These are phyloP conservation scores for Onychorhynchus coronatus DNA, from an alignment of 2,113 vertebrate genomes.

Conservation along the genomic window DNA sequence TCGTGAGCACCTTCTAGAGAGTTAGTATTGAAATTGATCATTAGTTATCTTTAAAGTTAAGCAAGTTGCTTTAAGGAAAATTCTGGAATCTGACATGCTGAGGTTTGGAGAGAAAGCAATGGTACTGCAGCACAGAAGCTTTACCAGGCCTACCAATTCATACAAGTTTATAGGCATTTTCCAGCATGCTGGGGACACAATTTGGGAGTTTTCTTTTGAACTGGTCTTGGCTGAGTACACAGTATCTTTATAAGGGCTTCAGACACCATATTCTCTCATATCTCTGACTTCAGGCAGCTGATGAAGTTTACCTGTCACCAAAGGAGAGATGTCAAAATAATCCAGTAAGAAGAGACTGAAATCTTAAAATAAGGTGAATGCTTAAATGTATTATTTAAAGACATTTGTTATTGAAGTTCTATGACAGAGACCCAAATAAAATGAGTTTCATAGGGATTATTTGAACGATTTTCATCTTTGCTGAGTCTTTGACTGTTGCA, in stretches of 20 bases:
- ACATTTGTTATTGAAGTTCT: background rate
- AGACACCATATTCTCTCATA: background rate
- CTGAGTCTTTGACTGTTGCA: background rate
- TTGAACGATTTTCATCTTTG: background rate
- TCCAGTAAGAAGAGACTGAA: background rate
- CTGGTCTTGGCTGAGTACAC: background rate
- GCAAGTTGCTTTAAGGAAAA: background rate
- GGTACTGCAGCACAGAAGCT: background rate
- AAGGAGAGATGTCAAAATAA: constrained; percentile 15
- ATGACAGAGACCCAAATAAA: background rate
- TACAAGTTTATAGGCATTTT: background rate
- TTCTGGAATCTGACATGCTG: background rate
- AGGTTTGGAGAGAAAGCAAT: background rate
- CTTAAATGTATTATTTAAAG: constrained; percentile 46
- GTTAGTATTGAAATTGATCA: background rate
- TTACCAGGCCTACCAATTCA: rapidly evolving
- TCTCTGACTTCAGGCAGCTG: background rate
- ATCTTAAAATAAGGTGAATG: background rate
- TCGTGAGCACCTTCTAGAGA: background rate
- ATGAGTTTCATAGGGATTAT: background rate
- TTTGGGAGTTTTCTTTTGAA: background rate
- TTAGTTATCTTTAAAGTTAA: background rate
- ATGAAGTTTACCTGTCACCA: background rate
- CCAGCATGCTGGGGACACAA: background rate
- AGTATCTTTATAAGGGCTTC: background rate